A percentile compares a stretch with the other conserved stretches of the same genome.
These are phyloP conservation scores for Erpobdella octoculata DNA, from an alignment of 2,888 invertebrate genomes.

Conservation along the genomic window DNA sequence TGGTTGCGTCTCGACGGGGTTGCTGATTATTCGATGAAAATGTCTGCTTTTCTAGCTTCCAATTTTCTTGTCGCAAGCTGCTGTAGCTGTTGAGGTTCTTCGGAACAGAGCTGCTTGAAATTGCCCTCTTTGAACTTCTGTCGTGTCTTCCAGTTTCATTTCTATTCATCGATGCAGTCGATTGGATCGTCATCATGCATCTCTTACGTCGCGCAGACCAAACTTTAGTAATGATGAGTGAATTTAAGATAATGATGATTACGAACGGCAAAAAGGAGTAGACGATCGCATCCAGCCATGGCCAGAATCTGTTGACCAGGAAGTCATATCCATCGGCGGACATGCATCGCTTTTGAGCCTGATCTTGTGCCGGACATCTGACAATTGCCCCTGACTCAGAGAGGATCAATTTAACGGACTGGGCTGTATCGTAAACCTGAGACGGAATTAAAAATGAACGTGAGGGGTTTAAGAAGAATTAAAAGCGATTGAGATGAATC, in stretches of 20 bases:
- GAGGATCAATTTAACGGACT: not conserved
- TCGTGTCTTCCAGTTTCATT: not conserved
- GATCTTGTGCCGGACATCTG: not conserved
- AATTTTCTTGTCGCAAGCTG: not conserved
- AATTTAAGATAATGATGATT: constrained; percentile 45
- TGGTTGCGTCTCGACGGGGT: constrained; percentile 27
- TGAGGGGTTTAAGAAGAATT: not conserved
- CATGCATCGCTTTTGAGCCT: constrained; percentile 33
- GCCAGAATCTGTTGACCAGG: constrained; percentile 43
- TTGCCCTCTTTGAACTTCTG: not conserved
- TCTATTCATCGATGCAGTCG: not conserved
- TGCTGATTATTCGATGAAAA: not conserved
- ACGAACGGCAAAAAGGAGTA: constrained; percentile 48
- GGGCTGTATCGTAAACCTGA: not conserved
- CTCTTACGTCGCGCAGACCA: constrained; percentile 35
- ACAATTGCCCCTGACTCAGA: not conserved
- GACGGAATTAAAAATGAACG: not conserved
- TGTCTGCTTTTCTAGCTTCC: not conserved
- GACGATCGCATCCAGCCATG: constrained; percentile 46
- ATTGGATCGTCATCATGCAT: not conserved
- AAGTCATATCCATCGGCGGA: constrained; percentile 34
- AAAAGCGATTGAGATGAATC: too few species aligned
- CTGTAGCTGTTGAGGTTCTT: not conserved
- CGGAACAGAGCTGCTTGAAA: not conserved
- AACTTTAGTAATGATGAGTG: constrained; percentile 47